Base-by-base conservation (phyloP, 2,113 vertebrate genomes). In the Tragelaphus scriptus region DNA sequence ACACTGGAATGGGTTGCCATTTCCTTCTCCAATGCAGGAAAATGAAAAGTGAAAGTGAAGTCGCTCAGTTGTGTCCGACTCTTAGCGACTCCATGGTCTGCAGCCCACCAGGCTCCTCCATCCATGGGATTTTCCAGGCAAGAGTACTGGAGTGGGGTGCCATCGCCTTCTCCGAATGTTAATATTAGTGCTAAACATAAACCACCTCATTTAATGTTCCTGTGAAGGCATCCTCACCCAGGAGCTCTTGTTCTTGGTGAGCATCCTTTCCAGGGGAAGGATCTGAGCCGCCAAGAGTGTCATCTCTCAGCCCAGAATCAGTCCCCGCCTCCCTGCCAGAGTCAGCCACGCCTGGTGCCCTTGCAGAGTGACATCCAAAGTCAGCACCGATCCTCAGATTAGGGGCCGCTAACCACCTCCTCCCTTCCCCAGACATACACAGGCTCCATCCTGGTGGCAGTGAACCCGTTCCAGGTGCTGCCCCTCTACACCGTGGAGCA, bases 401-500 rank as follows among this genome's bases (percentile, higher is more conserved):
- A 3, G 28, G 51, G 25, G 21, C 23, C 6, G 3, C 81, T 96
- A 2, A 96, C 19, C 32, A 15, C 23, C 30, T 17, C 4, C 30
- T 91, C 2, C 63, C 87, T 95, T 30, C 98, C 95, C 79, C 98
- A 99, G 99, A 99, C 99, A 0, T 99, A 99, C 98, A 99, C 99
- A 23, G 99, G 99, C 91, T 99, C 99, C 91, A 99, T 99, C 99
- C 99, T 99, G 98, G 99, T 99, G 84, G 99, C 99, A 0, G 99
- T 99, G 98, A 99, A 99, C 98, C 99, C 99, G 0, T 99, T 99
- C 99, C 99, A 99, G 99, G 97, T 99, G 98, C 98, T 99, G 97
- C 99, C 99, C 3, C 98, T 99, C 96, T 99, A 99, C 98, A 99
- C 99, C 4, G 93, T 96, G 0, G 99, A 99, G 84, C 99, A 99